phyloP scores from a whole-genome alignment of 2,113 vertebrate genomes.

The Amphiprion percula region DNA sequence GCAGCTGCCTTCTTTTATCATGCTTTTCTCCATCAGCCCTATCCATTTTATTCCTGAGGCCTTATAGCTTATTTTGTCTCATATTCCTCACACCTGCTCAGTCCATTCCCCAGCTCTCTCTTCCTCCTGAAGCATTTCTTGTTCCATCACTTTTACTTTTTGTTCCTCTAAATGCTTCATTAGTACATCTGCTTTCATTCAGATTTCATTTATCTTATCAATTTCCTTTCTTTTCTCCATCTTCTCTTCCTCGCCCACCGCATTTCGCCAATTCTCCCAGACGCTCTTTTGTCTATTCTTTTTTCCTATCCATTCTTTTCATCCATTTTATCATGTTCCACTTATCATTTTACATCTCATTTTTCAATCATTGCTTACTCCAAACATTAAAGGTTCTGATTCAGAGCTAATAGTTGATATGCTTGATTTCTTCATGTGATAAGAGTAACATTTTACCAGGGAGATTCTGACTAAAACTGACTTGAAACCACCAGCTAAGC shows the following conservation, averaged over 20 bases:
- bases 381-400: neutral
- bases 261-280: constrained; percentile 22
- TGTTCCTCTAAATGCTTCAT: constrained; percentile 44
- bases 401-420: neutral
- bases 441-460: neutral
- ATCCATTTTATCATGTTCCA: constrained; percentile 8
- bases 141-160: constrained; percentile 44
- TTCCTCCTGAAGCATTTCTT: constrained; percentile 40
- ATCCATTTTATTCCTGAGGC: constrained; percentile 40
- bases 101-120: constrained; percentile 17
- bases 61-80: constrained; percentile 59
- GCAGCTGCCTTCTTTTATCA: constrained; percentile 61
- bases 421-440: neutral
- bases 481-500: too few relatives aligned
- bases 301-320: neutral
- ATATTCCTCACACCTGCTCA: constrained; percentile 54
- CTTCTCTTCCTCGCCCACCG: neutral
- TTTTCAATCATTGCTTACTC: neutral
- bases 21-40: constrained; percentile 27
- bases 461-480: too few relatives aligned
- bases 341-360: neutral
- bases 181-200: constrained; percentile 34
- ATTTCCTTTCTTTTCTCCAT: constrained; percentile 6
- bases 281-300: constrained; percentile 4
- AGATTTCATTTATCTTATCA: constrained; percentile 25